A percentile compares a stretch with the other conserved stretches of the same genome.
Evolutionary conservation across 2,113 vertebrate species (phyloP).

Genomic region (Spermophilus dauricus): DNA sequence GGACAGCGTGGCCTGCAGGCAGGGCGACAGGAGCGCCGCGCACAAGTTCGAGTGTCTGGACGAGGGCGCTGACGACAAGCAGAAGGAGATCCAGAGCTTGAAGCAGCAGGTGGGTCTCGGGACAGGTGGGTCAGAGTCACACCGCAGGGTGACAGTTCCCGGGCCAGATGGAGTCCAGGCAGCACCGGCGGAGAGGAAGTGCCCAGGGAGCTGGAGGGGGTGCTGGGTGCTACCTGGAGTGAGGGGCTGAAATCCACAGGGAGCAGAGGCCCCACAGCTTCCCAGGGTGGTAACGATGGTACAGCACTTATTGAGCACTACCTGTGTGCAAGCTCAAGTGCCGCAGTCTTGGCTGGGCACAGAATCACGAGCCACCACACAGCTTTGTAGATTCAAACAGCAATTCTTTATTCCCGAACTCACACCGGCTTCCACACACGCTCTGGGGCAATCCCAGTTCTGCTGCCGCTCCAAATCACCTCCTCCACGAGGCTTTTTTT

Average conservation of each 20-base stretch:
- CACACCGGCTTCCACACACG: no score
- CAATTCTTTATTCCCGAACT: no score
- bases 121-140: rapidly evolving
- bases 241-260: neutral
- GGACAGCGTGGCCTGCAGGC: neutral
- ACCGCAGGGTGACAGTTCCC: neutral
- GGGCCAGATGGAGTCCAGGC: rapidly evolving
- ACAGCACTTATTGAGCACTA: neutral
- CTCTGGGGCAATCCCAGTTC: no score
- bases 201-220: neutral
- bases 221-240: rapidly evolving
- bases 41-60: conserved; percentile 80
- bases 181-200: rapidly evolving
- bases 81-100: conserved; percentile 87
- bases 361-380: no score
- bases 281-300: neutral
- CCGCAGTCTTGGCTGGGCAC: no score
- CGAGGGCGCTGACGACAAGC: conserved; percentile 82
- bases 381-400: no score
- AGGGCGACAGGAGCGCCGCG: conserved; percentile 50
- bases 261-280: neutral
- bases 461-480: no score
- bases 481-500: no score
- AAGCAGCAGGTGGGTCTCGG: conserved; percentile 87
- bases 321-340: rapidly evolving